These are phyloP conservation scores for Hirtodrosophila duncani DNA, from an alignment of 2,888 invertebrate species.

Conservation along the genomic window DNA sequence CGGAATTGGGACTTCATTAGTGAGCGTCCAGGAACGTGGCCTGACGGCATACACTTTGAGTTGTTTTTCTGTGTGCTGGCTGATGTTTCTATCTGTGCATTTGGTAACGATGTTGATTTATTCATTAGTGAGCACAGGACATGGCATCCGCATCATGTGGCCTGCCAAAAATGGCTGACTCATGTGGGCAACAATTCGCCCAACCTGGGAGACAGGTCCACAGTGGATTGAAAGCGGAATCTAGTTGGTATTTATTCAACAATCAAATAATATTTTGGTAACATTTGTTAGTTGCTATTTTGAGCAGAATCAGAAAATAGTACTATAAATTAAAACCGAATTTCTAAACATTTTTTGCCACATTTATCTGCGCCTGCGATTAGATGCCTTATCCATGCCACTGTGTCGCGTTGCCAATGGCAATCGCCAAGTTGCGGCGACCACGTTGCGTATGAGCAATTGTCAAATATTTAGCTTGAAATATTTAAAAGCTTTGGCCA, in stretches of 20 bases:
- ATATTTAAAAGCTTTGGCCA: constrained; percentile 34
- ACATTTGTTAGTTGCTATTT: no score
- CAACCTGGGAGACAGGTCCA: constrained; percentile 2
- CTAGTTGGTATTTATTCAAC: background rate
- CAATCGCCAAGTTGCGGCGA: background rate
- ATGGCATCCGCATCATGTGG: constrained; percentile 16
- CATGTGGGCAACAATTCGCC: constrained; percentile 1
- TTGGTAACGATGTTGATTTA: constrained; percentile 49
- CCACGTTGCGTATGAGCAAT: constrained; percentile 22
- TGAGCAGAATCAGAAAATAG: no score
- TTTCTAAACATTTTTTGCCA: no score
- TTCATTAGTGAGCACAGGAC: constrained; percentile 47
- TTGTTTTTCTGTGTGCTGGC: constrained; percentile 1
- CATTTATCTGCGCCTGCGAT: no score
- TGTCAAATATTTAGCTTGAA: constrained; percentile 37
- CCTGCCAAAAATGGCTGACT: constrained; percentile 14
- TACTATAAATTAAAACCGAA: no score
- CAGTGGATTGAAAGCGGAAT: background rate
- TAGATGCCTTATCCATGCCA: no score
- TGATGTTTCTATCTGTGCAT: constrained; percentile 25
- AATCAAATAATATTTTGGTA: no score
- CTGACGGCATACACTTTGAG: constrained; percentile 1
- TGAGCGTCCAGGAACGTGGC: constrained; percentile 1
- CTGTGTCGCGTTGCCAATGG: no score
- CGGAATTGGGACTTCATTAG: constrained; percentile 3